A percentile compares a stretch with the other conserved stretches of the same genome.
Conservation (phyloP, 2,797 vertebrate species). For the Pristis pectinata region DNA sequence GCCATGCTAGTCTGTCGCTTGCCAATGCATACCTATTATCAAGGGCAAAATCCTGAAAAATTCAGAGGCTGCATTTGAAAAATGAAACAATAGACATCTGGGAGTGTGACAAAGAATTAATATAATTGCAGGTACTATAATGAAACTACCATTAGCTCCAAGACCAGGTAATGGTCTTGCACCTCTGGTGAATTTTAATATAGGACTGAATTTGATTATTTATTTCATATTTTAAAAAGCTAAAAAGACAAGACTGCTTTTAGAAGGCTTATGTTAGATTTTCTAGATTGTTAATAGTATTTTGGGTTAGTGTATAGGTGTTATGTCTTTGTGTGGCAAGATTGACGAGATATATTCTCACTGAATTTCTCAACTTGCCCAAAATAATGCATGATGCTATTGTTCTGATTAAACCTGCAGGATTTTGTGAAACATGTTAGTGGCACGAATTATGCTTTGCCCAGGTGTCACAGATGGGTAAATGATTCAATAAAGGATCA, state of each 20-base stretch:
- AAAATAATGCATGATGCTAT: background rate
- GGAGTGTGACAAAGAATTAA: background rate
- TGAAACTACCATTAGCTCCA: background rate
- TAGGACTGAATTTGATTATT: background rate
- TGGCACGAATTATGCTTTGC: too few species aligned
- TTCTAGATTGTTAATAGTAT: background rate
- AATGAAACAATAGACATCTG: background rate
- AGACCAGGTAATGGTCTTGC: background rate
- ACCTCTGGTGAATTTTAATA: background rate
- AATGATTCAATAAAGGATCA: background rate
- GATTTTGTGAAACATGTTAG: background rate
- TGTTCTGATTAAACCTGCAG: background rate
- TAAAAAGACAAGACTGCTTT: too few species aligned
- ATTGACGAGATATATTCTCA: background rate
- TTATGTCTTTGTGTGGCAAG: background rate
- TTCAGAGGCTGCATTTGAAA: background rate
- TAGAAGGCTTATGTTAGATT: background rate
- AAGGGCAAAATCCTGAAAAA: background rate
- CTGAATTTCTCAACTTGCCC: background rate
- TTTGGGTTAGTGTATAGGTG: background rate
- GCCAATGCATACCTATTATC: background rate
- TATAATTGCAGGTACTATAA: background rate
- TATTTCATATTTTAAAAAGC: background rate
- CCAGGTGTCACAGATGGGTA: background rate
- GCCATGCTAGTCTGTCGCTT: background rate